phyloP scores from a whole-genome alignment of 2,797 vertebrate species.

The Coracias cyanogaster region DNA sequence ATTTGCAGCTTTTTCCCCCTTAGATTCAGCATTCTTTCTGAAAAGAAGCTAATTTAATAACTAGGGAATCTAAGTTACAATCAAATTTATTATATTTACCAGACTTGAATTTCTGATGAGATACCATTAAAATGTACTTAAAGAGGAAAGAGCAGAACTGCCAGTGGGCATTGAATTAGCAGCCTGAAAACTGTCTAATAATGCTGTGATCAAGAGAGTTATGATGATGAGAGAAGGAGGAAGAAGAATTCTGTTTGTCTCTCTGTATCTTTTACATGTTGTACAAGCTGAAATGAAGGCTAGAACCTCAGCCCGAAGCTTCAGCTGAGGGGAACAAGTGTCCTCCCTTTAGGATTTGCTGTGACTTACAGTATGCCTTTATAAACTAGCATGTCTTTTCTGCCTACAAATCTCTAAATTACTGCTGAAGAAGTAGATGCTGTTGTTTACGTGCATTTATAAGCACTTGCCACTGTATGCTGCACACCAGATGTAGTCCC shows the following conservation, averaged over 20 bases:
- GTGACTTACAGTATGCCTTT: neutral
- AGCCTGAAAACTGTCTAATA: slow-evolving; percentile 18
- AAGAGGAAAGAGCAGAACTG: slow-evolving; percentile 2
- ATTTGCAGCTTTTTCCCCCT: slow-evolving; percentile 39
- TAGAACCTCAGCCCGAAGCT: neutral
- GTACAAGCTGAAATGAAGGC: neutral
- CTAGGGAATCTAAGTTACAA: slow-evolving; percentile 6
- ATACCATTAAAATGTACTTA: slow-evolving; percentile 2
- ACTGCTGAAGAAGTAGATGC: neutral
- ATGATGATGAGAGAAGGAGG: neutral
- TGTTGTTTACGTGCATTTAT: neutral
- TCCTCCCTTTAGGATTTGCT: neutral
- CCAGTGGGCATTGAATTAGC: neutral
- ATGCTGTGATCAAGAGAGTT: neutral
- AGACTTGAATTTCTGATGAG: slow-evolving; percentile 27
- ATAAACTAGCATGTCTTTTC: neutral
- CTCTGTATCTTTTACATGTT: neutral
- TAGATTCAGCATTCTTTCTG: neutral
- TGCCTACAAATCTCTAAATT: neutral
- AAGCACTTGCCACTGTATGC: neutral
- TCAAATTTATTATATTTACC: slow-evolving; percentile 39
- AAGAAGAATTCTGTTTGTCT: neutral
- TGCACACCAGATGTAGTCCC: rapidly evolving
- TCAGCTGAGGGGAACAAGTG: neutral
- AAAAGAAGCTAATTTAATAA: slow-evolving; percentile 36